Evolutionary conservation across 2,113 vertebrate genomes (phyloP).

Genomic region (Lamprologus ornatipinnis): DNA sequence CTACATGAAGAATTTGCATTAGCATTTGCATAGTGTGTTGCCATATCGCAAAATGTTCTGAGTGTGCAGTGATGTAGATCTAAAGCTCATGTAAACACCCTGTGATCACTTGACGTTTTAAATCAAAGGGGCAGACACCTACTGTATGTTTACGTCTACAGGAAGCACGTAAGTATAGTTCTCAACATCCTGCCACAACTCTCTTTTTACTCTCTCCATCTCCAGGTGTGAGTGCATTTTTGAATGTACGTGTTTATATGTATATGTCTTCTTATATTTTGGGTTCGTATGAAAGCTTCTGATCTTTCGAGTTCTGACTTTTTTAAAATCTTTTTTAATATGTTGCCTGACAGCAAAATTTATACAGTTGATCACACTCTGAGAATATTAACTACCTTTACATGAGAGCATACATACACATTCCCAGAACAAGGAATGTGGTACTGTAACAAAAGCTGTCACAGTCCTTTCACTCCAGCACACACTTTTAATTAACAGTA

Average conservation of each 20-base stretch:
- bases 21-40: neutral
- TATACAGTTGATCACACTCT: neutral
- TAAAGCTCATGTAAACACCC: neutral
- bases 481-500: neutral
- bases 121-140: slow-evolving; percentile 11
- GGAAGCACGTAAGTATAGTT: slow-evolving; percentile 49
- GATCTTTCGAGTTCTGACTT: neutral
- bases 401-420: neutral
- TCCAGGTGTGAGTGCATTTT: slow-evolving; percentile 14
- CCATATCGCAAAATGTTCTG: neutral
- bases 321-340: rapidly evolving
- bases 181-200: slow-evolving; percentile 39
- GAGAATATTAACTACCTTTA: neutral
- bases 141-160: slow-evolving; percentile 33
- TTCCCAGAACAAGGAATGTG: neutral
- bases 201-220: neutral
- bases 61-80: neutral
- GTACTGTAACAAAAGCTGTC: neutral
- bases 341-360: rapidly evolving
- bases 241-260: neutral
- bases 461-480: neutral
- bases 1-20: neutral
- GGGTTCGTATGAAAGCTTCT: neutral
- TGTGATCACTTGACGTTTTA: neutral
- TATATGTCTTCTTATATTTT: neutral